These are phyloP conservation scores for Typhlomys cinereus DNA, from an alignment of 2,113 vertebrate genomes.

Conservation along the genomic window DNA sequence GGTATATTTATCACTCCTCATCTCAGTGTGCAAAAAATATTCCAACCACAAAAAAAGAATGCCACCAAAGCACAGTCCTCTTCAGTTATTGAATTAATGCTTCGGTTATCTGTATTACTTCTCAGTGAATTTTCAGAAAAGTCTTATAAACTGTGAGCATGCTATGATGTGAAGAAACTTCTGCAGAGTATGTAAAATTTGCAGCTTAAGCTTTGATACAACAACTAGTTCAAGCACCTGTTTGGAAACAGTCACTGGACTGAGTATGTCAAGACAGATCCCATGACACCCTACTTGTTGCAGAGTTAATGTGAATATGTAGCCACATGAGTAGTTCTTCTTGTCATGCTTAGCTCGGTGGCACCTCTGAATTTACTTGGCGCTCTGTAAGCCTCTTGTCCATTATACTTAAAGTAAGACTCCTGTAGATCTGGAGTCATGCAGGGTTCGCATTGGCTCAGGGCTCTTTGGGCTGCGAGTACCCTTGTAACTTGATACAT, in stretches of 20 bases:
- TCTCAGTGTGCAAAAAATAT: slow-evolving; percentile 23
- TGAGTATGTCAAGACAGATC: not conserved
- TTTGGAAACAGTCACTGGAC: not conserved
- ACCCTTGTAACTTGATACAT: not conserved
- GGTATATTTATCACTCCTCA: not conserved
- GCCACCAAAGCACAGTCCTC: not conserved
- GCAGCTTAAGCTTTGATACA: not conserved
- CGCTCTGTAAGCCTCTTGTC: not conserved
- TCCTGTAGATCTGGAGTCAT: slow-evolving; percentile 48
- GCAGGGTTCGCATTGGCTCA: slow-evolving; percentile 42
- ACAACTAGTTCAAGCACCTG: not conserved
- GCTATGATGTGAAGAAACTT: not conserved
- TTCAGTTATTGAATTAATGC: not conserved
- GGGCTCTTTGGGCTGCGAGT: slow-evolving; percentile 10
- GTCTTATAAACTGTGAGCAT: not conserved
- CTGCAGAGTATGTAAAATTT: not conserved
- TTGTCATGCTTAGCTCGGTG: not conserved
- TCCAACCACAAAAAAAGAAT: not conserved
- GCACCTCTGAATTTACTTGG: not conserved
- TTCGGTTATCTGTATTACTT: not conserved
- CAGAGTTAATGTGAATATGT: not conserved
- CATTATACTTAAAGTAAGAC: not conserved
- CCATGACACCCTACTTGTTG: not conserved
- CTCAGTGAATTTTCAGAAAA: not conserved
- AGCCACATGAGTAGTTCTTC: not conserved